Conservation (phyloP, 37 sponge, comb jelly and placozoan genomes). For the Chondrilla cf. caribensis region DNA sequence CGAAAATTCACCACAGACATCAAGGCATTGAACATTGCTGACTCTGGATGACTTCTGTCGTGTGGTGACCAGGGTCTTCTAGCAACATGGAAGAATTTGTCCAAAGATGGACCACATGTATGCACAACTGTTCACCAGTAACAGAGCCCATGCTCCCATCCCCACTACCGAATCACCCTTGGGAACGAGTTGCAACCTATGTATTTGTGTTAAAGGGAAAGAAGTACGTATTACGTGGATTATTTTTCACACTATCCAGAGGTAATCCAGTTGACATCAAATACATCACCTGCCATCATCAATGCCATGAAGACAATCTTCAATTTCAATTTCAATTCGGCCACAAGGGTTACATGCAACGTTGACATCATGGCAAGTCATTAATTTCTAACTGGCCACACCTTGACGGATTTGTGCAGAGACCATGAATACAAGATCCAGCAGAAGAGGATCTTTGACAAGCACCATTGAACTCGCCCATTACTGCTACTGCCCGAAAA, state of each 20-base stretch:
- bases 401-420: no score
- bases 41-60: not conserved
- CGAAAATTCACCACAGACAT: conserved; percentile 21
- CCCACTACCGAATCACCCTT: conserved; percentile 27
- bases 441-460: no score
- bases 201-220: conserved; percentile 30
- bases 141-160: conserved; percentile 14
- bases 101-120: not conserved
- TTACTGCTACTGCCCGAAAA: no score
- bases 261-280: conserved; percentile 8
- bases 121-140: not conserved
- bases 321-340: conserved; percentile 6
- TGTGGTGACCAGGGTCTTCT: conserved; percentile 23
- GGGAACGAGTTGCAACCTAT: conserved; percentile 39
- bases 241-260: conserved; percentile 37
- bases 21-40: conserved; percentile 6
- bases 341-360: conserved; percentile 44
- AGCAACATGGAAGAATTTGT: not conserved
- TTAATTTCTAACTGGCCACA: no score
- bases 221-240: conserved; percentile 27
- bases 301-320: no score
- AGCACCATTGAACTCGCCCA: no score
- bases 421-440: no score
- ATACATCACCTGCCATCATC: no score
- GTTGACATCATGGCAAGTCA: conserved; percentile 1